Percentiles rank a stretch among this genome's conserved stretches.
These are phyloP conservation scores for Ficedula albicollis DNA, from an alignment of 2,797 vertebrate species.

Conservation along the genomic window DNA sequence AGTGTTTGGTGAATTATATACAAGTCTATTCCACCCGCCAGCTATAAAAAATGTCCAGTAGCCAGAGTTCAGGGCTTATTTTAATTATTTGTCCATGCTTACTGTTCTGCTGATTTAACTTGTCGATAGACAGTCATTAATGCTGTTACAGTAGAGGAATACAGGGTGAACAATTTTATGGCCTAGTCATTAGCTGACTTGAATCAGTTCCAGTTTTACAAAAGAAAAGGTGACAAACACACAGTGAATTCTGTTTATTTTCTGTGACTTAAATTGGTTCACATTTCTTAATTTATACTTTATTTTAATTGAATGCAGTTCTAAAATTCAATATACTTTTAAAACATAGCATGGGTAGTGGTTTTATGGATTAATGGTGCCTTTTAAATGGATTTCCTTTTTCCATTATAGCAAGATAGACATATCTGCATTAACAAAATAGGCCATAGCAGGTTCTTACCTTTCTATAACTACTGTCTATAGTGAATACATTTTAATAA, in stretches of 20 bases:
- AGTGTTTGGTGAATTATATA: not conserved
- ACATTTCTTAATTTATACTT: not conserved
- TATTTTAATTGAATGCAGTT: not conserved
- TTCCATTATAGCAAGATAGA: not conserved
- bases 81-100: slow-evolving; percentile 28
- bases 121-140: slow-evolving; percentile 44
- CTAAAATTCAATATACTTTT: not conserved
- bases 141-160: slow-evolving; percentile 37
- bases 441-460: not conserved
- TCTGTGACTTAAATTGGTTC: not conserved
- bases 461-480: not conserved
- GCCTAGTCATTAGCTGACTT: slow-evolving; percentile 45
- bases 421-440: not conserved
- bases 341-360: not conserved
- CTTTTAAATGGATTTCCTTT: not conserved
- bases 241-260: slow-evolving; percentile 4
- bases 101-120: slow-evolving; percentile 52
- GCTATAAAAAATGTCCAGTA: not conserved
- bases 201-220: slow-evolving; percentile 31
- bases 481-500: not conserved
- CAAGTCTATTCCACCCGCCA: not conserved
- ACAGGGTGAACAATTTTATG: slow-evolving; percentile 26
- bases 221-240: slow-evolving; percentile 18
- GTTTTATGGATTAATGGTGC: not conserved
- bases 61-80: not conserved